Conservation (phyloP, 1,140 invertebrate genomes). For the Brachionus paranguensis region DNA sequence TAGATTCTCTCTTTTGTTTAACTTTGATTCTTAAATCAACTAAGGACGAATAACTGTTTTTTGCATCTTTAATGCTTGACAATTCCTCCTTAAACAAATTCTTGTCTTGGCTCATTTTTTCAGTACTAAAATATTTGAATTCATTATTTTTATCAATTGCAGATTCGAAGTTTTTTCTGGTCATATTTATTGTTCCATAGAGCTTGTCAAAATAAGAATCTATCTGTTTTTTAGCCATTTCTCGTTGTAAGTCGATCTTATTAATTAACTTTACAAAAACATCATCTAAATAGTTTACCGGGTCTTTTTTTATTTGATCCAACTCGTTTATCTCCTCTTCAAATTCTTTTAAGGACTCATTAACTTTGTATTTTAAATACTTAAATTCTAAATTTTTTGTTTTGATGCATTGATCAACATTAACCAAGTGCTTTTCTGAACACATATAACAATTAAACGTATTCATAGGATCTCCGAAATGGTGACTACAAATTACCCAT, state of each 20-base stretch:
- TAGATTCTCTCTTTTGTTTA: not conserved
- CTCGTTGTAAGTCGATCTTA: not conserved
- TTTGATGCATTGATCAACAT: not conserved
- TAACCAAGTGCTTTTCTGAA: not conserved
- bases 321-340: not conserved
- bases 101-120: not conserved
- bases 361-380: not conserved
- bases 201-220: not conserved
- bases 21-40: not conserved
- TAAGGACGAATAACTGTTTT: not conserved
- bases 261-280: not conserved
- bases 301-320: not conserved
- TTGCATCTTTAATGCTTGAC: not conserved
- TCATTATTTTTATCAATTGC: not conserved
- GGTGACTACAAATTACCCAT: not conserved
- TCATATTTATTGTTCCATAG: not conserved
- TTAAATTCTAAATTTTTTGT: not conserved
- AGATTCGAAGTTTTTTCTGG: not conserved
- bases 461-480: not conserved
- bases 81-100: not conserved
- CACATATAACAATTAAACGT: not conserved
- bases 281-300: not conserved
- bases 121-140: not conserved
- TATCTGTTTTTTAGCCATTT: not conserved
- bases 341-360: not conserved